phyloP scores from a whole-genome alignment of 1,140 invertebrate genomes.

The Scaptomyza hsui region DNA sequence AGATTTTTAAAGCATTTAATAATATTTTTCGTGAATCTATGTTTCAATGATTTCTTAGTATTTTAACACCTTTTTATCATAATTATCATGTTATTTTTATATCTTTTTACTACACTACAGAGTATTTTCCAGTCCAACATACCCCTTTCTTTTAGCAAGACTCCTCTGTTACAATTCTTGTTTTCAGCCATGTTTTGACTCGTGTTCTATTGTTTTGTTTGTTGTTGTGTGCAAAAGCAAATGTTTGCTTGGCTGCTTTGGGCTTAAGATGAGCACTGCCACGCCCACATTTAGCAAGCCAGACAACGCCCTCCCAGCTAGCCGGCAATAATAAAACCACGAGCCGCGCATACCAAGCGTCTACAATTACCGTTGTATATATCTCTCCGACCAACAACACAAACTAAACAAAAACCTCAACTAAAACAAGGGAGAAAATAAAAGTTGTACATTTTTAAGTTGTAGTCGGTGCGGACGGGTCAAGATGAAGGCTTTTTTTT shows the following conservation, averaged over 20 bases:
- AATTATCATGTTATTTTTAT: background rate
- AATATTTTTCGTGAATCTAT: too few species aligned
- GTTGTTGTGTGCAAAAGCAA: conserved; percentile 58
- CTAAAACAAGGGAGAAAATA: background rate
- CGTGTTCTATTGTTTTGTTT: conserved; percentile 22
- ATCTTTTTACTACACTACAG: background rate
- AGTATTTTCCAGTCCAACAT: background rate
- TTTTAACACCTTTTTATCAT: too few species aligned
- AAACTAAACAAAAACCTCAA: conserved; percentile 22
- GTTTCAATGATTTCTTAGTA: too few species aligned
- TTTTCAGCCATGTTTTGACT: conserved; percentile 7
- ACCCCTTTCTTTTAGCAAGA: too few species aligned
- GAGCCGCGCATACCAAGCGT: conserved; percentile 71
- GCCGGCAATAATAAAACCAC: conserved; percentile 73
- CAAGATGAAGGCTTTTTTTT: conserved; percentile 12
- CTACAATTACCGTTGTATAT: conserved; percentile 71
- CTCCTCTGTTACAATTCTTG: background rate
- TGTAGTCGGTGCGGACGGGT: conserved; percentile 29
- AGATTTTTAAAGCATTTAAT: too few species aligned
- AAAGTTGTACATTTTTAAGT: conserved; percentile 20
- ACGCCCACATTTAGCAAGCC: conserved; percentile 44
- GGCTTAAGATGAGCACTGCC: conserved; percentile 64
- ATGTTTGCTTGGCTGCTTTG: conserved; percentile 73
- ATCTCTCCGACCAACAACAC: conserved; percentile 31
- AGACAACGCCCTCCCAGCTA: conserved; percentile 11